Conservation (phyloP, 2,113 vertebrate genomes). For the Tragelaphus imberbis region DNA sequence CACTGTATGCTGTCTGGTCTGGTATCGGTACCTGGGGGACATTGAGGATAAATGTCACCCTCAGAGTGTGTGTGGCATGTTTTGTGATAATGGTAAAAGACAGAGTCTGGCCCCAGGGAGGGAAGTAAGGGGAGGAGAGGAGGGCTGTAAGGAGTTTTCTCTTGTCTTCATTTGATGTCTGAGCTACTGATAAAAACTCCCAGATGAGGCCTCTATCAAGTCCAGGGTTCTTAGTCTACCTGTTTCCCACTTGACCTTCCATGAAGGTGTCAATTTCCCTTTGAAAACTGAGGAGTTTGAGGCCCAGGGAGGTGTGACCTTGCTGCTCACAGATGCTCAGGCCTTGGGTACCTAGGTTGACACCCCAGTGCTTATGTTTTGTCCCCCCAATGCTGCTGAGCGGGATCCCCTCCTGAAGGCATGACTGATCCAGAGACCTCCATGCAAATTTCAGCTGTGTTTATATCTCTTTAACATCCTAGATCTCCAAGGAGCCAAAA, state of each 20-base stretch:
- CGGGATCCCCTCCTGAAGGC: background rate
- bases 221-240: background rate
- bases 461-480: constrained; percentile 2
- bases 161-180: background rate
- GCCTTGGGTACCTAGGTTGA: background rate
- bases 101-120: background rate
- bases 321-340: background rate
- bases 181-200: background rate
- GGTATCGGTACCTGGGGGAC: no score
- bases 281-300: background rate
- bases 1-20: background rate
- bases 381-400: background rate
- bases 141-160: background rate
- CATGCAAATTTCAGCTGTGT: background rate
- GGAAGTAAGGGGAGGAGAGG: background rate
- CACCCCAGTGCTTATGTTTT: background rate
- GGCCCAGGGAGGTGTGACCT: background rate
- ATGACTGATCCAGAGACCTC: background rate
- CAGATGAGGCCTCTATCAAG: background rate
- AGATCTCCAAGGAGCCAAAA: constrained; percentile 88
- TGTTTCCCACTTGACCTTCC: background rate
- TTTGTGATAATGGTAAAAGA: background rate
- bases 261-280: background rate
- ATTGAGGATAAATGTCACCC: background rate
- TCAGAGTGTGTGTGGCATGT: accelerated